Percentiles rank a stretch among this genome's conserved stretches.
Conservation (phyloP, 2,888 invertebrate species). For the Hybos culiciformis region DNA sequence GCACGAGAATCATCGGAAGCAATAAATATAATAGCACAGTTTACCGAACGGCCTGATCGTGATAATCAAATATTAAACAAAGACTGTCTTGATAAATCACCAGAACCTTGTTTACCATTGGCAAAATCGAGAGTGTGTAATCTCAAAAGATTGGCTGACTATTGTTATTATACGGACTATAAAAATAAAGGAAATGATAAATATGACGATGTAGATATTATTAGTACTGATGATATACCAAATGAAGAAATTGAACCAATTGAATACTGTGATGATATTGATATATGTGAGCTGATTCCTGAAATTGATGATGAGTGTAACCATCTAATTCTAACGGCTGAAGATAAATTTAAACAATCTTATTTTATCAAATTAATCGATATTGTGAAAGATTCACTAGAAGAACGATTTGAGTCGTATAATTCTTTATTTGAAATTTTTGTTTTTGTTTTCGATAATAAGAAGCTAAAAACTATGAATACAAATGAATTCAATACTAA, state of each 20-base stretch:
- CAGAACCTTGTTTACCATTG: constrained; percentile 1
- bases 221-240: not conserved
- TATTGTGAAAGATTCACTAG: not conserved
- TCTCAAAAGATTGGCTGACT: constrained; percentile 2
- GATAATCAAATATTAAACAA: no score
- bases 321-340: not conserved
- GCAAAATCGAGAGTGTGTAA: not conserved
- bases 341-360: constrained; percentile 1
- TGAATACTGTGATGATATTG: not conserved
- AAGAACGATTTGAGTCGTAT: not conserved
- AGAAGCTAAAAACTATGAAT: no score
- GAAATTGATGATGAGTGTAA: not conserved
- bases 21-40: constrained; percentile 1
- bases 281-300: not conserved
- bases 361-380: not conserved
- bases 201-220: not conserved
- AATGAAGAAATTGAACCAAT: constrained; percentile 1
- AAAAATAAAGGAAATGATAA: constrained; percentile 24
- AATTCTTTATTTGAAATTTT: not conserved
- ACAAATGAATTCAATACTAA: no score
- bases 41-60: no score
- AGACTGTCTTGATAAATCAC: no score
- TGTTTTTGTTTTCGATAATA: no score
- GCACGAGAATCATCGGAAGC: not conserved
- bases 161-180: constrained; percentile 14